Evolutionary conservation across 2,888 invertebrate genomes (phyloP).

Genomic region (Ochropleura leucogaster): DNA sequence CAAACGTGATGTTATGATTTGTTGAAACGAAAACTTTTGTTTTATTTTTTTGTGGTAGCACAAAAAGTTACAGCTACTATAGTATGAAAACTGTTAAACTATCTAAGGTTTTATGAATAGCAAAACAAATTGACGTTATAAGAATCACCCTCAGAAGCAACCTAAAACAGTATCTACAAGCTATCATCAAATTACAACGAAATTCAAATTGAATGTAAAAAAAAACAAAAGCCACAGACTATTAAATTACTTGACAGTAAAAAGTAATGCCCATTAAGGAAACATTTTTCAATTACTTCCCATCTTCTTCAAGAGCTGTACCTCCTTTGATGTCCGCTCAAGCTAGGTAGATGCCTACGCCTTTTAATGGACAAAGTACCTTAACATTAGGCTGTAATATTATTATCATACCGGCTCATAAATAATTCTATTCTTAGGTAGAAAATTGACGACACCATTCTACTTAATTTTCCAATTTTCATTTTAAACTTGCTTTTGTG

Average conservation of each 20-base stretch:
- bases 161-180: no score
- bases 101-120: no score
- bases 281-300: conserved; percentile 42
- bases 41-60: not conserved
- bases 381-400: conserved; percentile 34
- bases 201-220: conserved; percentile 2
- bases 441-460: conserved; percentile 23
- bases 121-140: no score
- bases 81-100: not conserved
- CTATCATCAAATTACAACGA: not conserved
- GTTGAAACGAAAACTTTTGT: no score
- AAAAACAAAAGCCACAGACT: conserved; percentile 7
- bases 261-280: conserved; percentile 14
- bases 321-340: conserved; percentile 33
- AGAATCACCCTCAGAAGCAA: no score
- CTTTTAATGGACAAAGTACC: conserved; percentile 54
- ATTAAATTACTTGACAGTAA: conserved; percentile 1
- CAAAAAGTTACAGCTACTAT: not conserved
- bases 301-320: not conserved
- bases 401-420: conserved; percentile 41
- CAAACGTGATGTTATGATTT: no score
- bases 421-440: conserved; percentile 42
- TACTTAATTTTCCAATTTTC: not conserved
- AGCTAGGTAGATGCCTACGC: conserved; percentile 20
- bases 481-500: conserved; percentile 9